Conservation (phyloP, 1,140 invertebrate genomes). For the Drosophila littoralis region DNA sequence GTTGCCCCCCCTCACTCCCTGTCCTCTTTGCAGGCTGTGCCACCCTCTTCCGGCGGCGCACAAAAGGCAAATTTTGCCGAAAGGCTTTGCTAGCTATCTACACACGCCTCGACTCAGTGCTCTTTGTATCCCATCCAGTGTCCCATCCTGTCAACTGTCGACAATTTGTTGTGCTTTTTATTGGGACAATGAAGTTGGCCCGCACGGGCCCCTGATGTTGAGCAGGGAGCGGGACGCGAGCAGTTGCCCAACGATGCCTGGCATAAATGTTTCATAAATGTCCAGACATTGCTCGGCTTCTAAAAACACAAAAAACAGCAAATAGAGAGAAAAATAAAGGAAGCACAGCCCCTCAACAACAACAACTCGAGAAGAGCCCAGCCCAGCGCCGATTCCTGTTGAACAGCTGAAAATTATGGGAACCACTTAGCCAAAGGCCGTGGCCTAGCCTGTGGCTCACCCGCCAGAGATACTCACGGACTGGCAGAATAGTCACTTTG, state of each 20-base stretch:
- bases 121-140: not conserved
- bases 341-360: not conserved
- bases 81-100: conserved; percentile 5
- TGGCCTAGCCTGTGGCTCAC: not conserved
- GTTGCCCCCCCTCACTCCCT: not conserved
- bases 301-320: conserved; percentile 6
- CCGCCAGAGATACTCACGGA: not conserved
- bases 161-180: conserved; percentile 81
- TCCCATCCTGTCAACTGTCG: conserved; percentile 52
- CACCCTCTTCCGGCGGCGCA: conserved; percentile 1
- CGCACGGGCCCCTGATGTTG: not conserved
- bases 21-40: not conserved
- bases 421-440: conserved; percentile 49
- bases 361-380: not conserved
- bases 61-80: conserved; percentile 57
- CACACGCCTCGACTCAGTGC: conserved; percentile 7
- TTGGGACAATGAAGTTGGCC: conserved; percentile 46
- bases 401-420: conserved; percentile 62
- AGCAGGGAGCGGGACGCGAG: not conserved
- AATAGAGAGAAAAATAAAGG: conserved; percentile 6
- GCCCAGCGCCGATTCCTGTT: conserved; percentile 4
- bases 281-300: conserved; percentile 26
- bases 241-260: conserved; percentile 39
- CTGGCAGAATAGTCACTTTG: not conserved
- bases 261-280: conserved; percentile 79